Evolutionary conservation across 2,888 invertebrate species (phyloP), one percentile per base, ranked within the genome.

Genomic region (Hypomecis atomaria): DNA sequence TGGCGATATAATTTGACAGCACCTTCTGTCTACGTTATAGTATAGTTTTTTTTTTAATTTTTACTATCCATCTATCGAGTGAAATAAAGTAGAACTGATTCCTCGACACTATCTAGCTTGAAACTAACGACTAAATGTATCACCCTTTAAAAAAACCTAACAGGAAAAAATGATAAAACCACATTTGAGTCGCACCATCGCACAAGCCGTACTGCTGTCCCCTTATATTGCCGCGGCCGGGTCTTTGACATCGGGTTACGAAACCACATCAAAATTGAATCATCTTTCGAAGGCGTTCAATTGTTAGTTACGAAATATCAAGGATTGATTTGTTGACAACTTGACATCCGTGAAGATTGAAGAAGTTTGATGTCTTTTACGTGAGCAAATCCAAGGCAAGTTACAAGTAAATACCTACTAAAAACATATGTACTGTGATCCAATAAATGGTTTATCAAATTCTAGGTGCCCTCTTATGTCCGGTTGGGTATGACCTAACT

Each of bases 251-350:
- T 53, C 33, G 44, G 13, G 49, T 65, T 69, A 67, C 63, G 68
- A 67, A 69, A 71, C 59, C 65, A 56, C 59, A 63, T 61, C 66
- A 68, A 68, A 69, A 66, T 59, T 68, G 59, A 70, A 63, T 64
- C 62, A 70, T 66, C 50, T 54, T 54, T 37, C 47, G 43, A 38
- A 49, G 43, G 13, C 42, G 9, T 34, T 34, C 11, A 37, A 40
- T 34, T 38, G 45, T 45, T 48, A 38, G 61, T 70, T 67, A 66
- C 63, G 65, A 69, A 67, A 67, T 54, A 69, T 50, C 47, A 45
- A 36, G 6, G 49, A 64, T 67, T 66, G 66, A 62, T 71, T 71
- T 54, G 63, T 66, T 59, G 56, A 59, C 50, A 53, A 48, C 42
- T 47, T 23, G 23, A 23, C 23, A 23, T 23, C 23, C 23, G 23